phyloP scores from a whole-genome alignment of 1,140 invertebrate genomes.

The Sycobia sp. region DNA sequence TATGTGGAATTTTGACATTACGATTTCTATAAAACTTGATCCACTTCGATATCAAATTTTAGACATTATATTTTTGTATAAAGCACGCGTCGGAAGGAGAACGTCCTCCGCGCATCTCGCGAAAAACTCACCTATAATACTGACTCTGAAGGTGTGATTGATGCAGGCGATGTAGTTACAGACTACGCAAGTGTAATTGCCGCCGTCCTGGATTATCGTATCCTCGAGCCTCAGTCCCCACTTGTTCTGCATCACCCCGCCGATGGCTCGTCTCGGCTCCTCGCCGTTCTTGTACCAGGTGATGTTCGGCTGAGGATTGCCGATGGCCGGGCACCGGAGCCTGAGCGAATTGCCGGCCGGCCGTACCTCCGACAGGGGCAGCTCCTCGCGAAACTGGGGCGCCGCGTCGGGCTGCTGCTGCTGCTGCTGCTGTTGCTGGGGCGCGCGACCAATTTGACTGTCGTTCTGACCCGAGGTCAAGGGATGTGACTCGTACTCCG shows the following conservation, averaged over 20 bases:
- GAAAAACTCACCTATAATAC: slow-evolving; percentile 72
- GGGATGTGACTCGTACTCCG: too few species aligned
- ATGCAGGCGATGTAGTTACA: slow-evolving; percentile 81
- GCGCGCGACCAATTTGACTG: too few species aligned
- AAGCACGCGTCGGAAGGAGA: too few species aligned
- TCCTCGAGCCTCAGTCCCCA: slow-evolving; percentile 77
- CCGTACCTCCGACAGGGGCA: slow-evolving; percentile 63
- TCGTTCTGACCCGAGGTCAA: too few species aligned
- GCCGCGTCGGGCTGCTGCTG: slow-evolving; percentile 47
- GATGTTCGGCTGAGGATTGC: slow-evolving; percentile 78
- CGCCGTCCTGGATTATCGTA: slow-evolving; percentile 75
- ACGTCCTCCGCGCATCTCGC: too few species aligned
- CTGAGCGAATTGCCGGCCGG: slow-evolving; percentile 72
- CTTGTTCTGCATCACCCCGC: slow-evolving; percentile 64
- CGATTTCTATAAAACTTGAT: too few species aligned
- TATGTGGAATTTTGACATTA: too few species aligned
- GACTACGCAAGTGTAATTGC: slow-evolving; percentile 85
- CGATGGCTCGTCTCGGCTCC: slow-evolving; percentile 64
- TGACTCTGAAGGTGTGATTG: slow-evolving; percentile 73
- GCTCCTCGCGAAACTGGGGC: slow-evolving; percentile 49
- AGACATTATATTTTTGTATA: too few species aligned
- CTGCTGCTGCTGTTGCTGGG: too few species aligned
- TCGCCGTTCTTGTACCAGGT: slow-evolving; percentile 79
- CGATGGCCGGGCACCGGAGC: slow-evolving; percentile 69
- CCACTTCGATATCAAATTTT: too few species aligned